Evolutionary conservation across 1,140 invertebrate species (phyloP), one percentile per base, ranked within the genome.

Genomic region (Megalopta genalis): DNA sequence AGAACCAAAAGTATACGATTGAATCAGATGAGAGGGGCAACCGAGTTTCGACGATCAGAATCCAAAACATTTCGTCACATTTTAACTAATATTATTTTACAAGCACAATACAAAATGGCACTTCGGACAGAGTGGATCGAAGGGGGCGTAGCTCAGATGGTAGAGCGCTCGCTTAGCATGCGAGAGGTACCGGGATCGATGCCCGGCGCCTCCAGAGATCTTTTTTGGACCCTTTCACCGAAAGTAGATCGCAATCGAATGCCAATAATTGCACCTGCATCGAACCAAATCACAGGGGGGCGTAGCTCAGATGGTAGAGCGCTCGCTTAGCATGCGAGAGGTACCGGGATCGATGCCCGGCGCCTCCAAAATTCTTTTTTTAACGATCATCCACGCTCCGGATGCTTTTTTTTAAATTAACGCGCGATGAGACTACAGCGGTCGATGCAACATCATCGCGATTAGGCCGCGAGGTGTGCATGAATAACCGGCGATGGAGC

Each of bases 111-210:
- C 0, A 63, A 8, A 69, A 32, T 46, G 52, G 23, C n/a, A 66
- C 10, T 59, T 46, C 9, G 46, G 46, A n/a, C 21, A 42, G 54
- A 79, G 2, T 18, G 27, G 32, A 64, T 27, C 59, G 0, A 63
- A 39, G 94, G 95, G 95, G 95, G 94, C 95, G 95, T 96, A 96
- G 95, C 96, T 96, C 96, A 96, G 94, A 95, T 96, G 95, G 95
- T 96, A 96, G 96, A 96, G 95, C 96, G 95, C 95, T 96, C 95
- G 96, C 95, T 96, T 96, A 96, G 95, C 96, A 96, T 96, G 95
- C 94, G 95, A 96, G 95, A 96, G 95, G 95, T 96, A 96, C 95
- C 94, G 94, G 95, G 95, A 96, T 96, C 96, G 95, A 96, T 96
- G 94, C 96, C 95, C 95, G 94, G 60, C 60, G 60, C 60, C 60